phyloP scores from a whole-genome alignment of 64 coral and sea anemone genomes.

The Trachythela sp. region DNA sequence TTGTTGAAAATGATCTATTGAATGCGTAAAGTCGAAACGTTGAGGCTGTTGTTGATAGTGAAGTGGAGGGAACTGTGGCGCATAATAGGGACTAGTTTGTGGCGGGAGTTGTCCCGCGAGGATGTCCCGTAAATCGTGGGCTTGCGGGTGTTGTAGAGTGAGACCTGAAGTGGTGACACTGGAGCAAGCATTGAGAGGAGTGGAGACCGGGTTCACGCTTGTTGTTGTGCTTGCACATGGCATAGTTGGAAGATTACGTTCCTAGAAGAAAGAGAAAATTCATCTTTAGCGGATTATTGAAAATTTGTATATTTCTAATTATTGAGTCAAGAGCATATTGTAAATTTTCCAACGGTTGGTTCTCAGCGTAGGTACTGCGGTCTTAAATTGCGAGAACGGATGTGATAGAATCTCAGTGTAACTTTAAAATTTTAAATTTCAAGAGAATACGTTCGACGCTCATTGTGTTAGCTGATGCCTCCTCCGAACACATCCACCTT shows the following conservation, averaged over 20 bases:
- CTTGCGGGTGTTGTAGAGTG: neutral
- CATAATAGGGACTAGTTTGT: neutral
- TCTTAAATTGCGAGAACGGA: too few relatives aligned
- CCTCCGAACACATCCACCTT: too few relatives aligned
- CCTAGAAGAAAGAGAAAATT: neutral
- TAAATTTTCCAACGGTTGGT: too few relatives aligned
- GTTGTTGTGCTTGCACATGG: slow-evolving; percentile 6
- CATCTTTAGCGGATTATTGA: neutral
- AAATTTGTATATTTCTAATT: too few relatives aligned
- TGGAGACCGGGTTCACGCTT: neutral
- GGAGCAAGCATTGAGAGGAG: neutral
- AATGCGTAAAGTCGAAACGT: slow-evolving; percentile 4
- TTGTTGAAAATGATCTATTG: slow-evolving; percentile 13
- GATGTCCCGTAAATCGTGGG: neutral
- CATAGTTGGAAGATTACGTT: neutral
- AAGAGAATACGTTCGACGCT: too few relatives aligned
- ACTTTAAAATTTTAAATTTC: too few relatives aligned
- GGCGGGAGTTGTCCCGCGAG: slow-evolving; percentile 17
- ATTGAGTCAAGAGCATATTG: too few relatives aligned
- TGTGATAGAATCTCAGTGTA: too few relatives aligned
- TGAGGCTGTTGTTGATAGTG: slow-evolving; percentile 14
- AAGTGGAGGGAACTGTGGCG: neutral
- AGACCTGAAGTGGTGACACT: neutral
- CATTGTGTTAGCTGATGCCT: too few relatives aligned
- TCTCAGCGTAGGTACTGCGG: too few relatives aligned